phyloP scores from a whole-genome alignment of 53 echinoderm and acorn worm genomes.

The Antedon mediterranea region DNA sequence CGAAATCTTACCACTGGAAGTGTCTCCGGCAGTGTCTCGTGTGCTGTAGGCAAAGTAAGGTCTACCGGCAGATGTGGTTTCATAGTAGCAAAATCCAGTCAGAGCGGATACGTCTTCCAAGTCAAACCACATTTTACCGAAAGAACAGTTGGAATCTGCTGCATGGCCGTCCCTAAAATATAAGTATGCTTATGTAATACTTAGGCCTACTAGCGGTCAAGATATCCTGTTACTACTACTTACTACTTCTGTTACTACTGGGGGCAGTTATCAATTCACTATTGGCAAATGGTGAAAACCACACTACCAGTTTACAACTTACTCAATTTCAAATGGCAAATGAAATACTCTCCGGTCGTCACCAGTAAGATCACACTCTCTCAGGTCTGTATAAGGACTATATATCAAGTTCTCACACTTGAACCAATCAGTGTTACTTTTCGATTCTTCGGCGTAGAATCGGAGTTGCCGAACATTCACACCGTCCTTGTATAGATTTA shows the following conservation, averaged over 20 bases:
- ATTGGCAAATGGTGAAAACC: no score
- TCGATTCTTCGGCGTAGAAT: slow-evolving; percentile 10
- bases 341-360: slow-evolving; percentile 1
- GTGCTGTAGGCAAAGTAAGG: neutral
- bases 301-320: slow-evolving; percentile 9
- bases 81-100: neutral
- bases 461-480: slow-evolving; percentile 15
- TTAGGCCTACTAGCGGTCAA: no score
- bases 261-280: no score
- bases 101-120: neutral
- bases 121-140: neutral
- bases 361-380: neutral
- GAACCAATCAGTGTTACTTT: slow-evolving; percentile 28
- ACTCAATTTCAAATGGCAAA: slow-evolving; percentile 38
- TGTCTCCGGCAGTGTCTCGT: neutral
- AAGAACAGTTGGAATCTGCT: neutral
- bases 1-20: neutral
- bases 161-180: neutral
- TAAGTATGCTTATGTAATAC: no score
- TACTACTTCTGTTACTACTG: no score
- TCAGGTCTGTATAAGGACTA: slow-evolving; percentile 27
- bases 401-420: slow-evolving; percentile 34
- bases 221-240: no score
- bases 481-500: slow-evolving; percentile 26
- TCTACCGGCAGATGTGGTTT: neutral